phyloP scores from a whole-genome alignment of 1,140 invertebrate genomes.

The Condylostylus longicornis region DNA sequence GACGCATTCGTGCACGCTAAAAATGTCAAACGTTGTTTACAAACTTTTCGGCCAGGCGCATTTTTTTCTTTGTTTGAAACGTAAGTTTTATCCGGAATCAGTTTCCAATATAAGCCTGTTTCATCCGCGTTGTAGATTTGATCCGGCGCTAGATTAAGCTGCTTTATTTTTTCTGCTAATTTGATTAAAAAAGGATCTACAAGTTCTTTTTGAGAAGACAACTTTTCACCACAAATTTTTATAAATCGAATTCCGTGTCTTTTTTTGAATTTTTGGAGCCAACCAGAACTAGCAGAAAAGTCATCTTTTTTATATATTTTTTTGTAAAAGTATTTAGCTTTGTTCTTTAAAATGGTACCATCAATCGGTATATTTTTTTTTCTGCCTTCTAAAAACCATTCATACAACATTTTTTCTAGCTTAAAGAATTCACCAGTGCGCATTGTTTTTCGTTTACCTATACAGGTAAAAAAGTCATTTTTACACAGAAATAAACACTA shows the following conservation, averaged over 20 bases:
- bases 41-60: constrained; percentile 15
- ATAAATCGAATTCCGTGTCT: constrained; percentile 23
- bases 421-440: no score
- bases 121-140: constrained; percentile 33
- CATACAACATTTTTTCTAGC: no score
- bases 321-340: no score
- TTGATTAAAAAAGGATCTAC: no score
- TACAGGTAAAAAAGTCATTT: no score
- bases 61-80: constrained; percentile 16
- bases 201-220: constrained; percentile 19
- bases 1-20: constrained; percentile 16
- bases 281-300: constrained; percentile 22
- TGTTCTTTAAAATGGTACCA: no score
- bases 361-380: no score
- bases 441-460: no score
- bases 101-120: constrained; percentile 29
- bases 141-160: constrained; percentile 12
- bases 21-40: constrained; percentile 16
- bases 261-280: constrained; percentile 31
- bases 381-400: no score
- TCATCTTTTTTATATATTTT: no score
- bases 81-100: constrained; percentile 25
- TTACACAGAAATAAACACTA: no score
- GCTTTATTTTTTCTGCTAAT: constrained; percentile 14
- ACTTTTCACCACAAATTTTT: constrained; percentile 23